Evolutionary conservation across 2,888 invertebrate species (phyloP), one percentile per base, ranked within the genome.

Genomic region (Pollenia angustigena): DNA sequence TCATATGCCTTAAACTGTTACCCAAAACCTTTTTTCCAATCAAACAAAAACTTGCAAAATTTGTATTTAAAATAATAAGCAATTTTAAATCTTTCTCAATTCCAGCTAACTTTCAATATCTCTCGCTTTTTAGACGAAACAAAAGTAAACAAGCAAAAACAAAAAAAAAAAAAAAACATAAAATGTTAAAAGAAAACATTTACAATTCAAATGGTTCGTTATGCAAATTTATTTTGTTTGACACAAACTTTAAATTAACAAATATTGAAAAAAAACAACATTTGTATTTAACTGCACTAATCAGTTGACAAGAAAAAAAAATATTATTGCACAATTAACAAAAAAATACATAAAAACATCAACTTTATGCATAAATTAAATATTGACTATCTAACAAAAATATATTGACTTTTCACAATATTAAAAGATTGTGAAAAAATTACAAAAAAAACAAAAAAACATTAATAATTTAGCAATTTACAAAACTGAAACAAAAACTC

Each of bases 321-420:
- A 32, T 6, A 46, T 48, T 58, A 56, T 81, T 78, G 78, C 78
- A 66, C 72, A 84, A 84, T 79, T 58, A 72, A 52, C 18, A 64
- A 72, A 3, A 46, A 54, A 54, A 72, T 7, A 48, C 23, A n/a
- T 14, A 69, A 42, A 48, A 66, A 56, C 3, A 12, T 46, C 50
- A 32, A 46, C 58, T 62, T 54, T 58, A 54, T 69, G 60, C 66
- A 85, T 80, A 80, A 66, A 60, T 80, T 62, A 60, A 74, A 85
- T 80, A 85, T 85, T 80, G 54, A 40, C 68, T 78, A 60, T 56
- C 54, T 64, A 60, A 75, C 58, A 68, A 50, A 42, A 44, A 69
- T 58, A 32, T 75, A 82, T 75, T 75, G 68, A 68, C 44, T 78
- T 83, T 83, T 83, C 76, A 71, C 76, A 83, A 83, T 83, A 54